Evolutionary conservation across 2,113 vertebrate genomes (phyloP).

Genomic region (Pao palembangensis): DNA sequence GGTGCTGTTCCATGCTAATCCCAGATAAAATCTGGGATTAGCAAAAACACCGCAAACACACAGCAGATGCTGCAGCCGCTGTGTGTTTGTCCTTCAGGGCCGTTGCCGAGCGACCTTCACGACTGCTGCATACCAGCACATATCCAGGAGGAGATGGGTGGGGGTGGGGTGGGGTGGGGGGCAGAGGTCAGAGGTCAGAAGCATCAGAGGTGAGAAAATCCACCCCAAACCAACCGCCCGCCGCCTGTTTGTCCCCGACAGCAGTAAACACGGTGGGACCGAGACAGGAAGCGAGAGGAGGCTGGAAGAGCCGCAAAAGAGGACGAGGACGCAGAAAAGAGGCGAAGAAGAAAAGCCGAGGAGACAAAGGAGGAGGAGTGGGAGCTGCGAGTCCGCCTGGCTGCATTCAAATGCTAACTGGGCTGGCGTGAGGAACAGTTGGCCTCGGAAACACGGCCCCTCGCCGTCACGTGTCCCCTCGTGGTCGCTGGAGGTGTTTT

Average conservation of each 20-base stretch:
- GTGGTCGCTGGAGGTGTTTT: background rate
- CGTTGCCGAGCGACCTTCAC: slow-evolving; percentile 40
- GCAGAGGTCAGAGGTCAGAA: background rate
- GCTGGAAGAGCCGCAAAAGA: background rate
- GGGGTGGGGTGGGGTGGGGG: slow-evolving; percentile 11
- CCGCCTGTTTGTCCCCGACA: no score
- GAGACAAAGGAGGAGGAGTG: background rate
- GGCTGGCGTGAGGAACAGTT: slow-evolving; percentile 26
- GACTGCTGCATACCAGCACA: slow-evolving; percentile 50
- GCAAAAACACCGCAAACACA: no score
- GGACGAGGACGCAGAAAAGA: background rate
- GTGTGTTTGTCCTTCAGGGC: slow-evolving; percentile 38
- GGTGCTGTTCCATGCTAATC: no score
- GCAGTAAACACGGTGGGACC: no score
- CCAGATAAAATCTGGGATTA: no score
- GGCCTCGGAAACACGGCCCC: slow-evolving; percentile 19
- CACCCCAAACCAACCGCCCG: no score
- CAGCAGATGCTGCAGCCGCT: slow-evolving; percentile 37
- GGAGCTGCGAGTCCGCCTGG: slow-evolving; percentile 7
- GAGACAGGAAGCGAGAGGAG: no score
- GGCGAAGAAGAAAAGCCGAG: background rate
- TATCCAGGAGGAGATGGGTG: slow-evolving; percentile 7
- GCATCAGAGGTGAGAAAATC: no score
- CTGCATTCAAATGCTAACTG: slow-evolving; percentile 31
- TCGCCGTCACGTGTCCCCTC: slow-evolving; percentile 18